phyloP scores from a whole-genome alignment of 2,888 invertebrate genomes.

The Zele albiditarsus region DNA sequence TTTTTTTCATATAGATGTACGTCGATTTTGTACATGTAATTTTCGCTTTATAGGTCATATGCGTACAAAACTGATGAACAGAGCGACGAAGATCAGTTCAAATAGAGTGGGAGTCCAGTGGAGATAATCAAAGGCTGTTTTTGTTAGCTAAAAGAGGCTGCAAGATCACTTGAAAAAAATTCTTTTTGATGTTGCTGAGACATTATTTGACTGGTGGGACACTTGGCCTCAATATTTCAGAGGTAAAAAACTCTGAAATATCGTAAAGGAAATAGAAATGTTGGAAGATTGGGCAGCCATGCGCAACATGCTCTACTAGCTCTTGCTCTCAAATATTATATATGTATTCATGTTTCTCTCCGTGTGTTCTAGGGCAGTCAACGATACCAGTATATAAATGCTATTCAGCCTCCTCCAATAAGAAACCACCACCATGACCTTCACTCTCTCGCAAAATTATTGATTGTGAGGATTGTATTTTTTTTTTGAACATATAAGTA shows the following conservation, averaged over 20 bases:
- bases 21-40: too few species aligned
- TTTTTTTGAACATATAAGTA: not conserved
- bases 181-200: not conserved
- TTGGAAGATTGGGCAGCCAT: constrained; percentile 51
- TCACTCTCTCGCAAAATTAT: constrained; percentile 52
- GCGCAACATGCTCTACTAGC: constrained; percentile 53
- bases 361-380: not conserved
- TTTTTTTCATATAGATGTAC: too few species aligned
- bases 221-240: not conserved
- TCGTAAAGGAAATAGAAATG: not conserved
- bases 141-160: too few species aligned
- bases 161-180: not conserved
- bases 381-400: not conserved
- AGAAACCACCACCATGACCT: constrained; percentile 46
- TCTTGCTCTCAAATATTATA: not conserved
- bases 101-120: not conserved
- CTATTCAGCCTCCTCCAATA: not conserved
- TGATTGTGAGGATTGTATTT: constrained; percentile 45
- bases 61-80: too few species aligned
- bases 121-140: not conserved
- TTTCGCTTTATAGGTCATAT: too few species aligned
- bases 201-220: not conserved
- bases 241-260: not conserved
- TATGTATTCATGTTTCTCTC: constrained; percentile 5
- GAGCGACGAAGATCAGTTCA: too few species aligned